phyloP scores from a whole-genome alignment of 2,888 invertebrate species.

The Ichneumon xanthorius region DNA sequence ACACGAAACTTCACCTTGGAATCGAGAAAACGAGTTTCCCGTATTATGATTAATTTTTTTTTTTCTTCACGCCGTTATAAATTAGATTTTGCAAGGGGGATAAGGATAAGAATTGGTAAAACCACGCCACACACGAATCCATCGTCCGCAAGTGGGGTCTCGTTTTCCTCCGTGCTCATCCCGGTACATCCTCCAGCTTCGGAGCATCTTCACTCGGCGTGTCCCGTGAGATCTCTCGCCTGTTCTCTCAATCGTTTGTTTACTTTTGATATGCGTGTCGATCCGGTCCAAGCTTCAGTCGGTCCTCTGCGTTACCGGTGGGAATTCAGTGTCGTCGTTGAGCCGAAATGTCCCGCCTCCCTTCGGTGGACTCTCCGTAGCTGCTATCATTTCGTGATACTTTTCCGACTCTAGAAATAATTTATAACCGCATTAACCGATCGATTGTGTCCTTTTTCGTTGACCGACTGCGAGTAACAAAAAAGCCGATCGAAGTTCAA shows the following conservation, averaged over 20 bases:
- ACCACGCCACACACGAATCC: conserved; percentile 41
- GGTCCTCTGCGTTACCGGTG: conserved; percentile 90
- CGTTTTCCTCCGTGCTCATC: conserved; percentile 21
- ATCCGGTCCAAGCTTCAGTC: conserved; percentile 82
- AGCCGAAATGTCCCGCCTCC: conserved; percentile 88
- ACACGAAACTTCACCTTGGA: conserved; percentile 5
- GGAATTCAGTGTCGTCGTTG: conserved; percentile 93
- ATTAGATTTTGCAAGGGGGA: conserved; percentile 15
- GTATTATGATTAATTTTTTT: background rate
- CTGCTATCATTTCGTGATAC: conserved; percentile 90
- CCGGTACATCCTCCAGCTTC: conserved; percentile 10
- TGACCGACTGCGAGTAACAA: conserved; percentile 41
- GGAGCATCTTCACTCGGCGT: conserved; percentile 12
- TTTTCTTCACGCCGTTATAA: background rate
- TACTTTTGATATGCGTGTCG: conserved; percentile 74
- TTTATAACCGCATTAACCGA: conserved; percentile 39
- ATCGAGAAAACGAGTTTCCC: conserved; percentile 1
- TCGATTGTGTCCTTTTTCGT: conserved; percentile 38
- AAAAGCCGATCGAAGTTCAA: conserved; percentile 45
- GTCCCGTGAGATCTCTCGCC: conserved; percentile 8
- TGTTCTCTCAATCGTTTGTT: conserved; percentile 27
- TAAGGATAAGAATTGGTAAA: conserved; percentile 24
- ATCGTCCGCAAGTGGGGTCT: conserved; percentile 30
- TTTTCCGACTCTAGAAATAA: conserved; percentile 89
- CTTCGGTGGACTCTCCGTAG: conserved; percentile 89